phyloP scores from a whole-genome alignment of 2,888 invertebrate genomes.

The Petrophora chlorosata region DNA sequence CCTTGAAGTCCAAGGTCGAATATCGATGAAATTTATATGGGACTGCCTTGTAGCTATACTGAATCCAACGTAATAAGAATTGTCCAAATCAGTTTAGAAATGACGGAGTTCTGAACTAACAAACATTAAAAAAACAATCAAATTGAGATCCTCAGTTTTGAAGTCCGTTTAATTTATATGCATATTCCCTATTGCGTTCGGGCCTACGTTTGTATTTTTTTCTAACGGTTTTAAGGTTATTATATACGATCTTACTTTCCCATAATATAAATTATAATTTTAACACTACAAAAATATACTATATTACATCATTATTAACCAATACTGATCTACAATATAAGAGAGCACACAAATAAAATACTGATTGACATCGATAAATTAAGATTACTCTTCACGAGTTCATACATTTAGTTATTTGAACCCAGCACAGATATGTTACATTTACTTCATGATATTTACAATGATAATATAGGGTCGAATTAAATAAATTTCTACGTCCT shows the following conservation, averaged over 20 bases:
- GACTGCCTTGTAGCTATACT: no score
- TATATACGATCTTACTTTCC: neutral
- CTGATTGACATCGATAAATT: conserved; percentile 4
- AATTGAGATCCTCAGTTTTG: no score
- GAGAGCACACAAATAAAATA: conserved; percentile 10
- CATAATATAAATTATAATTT: conserved; percentile 16
- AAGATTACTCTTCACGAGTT: conserved; percentile 2
- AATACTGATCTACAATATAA: conserved; percentile 14
- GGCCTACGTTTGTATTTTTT: no score
- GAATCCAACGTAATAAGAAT: no score
- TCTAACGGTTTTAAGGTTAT: neutral
- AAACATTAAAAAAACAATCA: no score
- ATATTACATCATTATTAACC: conserved; percentile 36
- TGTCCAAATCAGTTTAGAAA: no score
- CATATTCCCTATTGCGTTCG: no score
- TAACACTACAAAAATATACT: conserved; percentile 68
- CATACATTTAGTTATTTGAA: conserved; percentile 48
- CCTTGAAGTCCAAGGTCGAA: no score
- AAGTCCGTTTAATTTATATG: no score
- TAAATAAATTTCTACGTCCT: neutral
- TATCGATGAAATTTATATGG: no score
- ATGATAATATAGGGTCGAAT: conserved; percentile 34
- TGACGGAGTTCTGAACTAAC: no score
- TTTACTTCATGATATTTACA: conserved; percentile 66
- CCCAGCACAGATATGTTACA: conserved; percentile 66